Conservation (phyloP, 92 coral and sea anemone genomes). For the Actinostola sp. region DNA sequence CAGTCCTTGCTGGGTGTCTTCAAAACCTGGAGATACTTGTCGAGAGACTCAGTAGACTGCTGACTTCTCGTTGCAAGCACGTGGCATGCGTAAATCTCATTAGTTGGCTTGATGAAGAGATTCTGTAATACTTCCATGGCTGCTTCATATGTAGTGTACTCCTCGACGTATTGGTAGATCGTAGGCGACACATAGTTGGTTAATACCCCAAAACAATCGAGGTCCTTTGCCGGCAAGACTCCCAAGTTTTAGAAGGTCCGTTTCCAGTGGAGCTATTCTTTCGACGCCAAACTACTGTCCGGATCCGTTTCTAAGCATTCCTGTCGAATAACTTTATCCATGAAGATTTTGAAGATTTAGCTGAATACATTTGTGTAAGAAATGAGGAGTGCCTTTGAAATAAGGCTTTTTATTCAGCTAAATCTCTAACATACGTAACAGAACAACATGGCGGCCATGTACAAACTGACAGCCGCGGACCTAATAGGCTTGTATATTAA, state of each 20-base stretch:
- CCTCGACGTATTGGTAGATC: slow-evolving; percentile 56
- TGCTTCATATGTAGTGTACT: slow-evolving; percentile 42
- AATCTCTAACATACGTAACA: too few relatives aligned
- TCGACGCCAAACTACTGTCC: slow-evolving; percentile 38
- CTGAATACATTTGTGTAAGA: neutral
- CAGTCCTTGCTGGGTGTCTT: slow-evolving; percentile 60
- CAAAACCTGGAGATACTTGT: slow-evolving; percentile 52
- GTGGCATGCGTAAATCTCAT: slow-evolving; percentile 58
- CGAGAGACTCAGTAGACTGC: slow-evolving; percentile 31
- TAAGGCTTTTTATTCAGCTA: too few relatives aligned
- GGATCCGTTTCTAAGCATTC: slow-evolving; percentile 53
- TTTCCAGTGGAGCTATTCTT: slow-evolving; percentile 51
- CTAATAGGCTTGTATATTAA: too few relatives aligned
- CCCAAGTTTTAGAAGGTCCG: slow-evolving; percentile 34
- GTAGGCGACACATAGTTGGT: slow-evolving; percentile 53
- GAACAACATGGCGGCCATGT: too few relatives aligned
- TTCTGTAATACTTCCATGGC: slow-evolving; percentile 42
- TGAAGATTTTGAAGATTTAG: neutral
- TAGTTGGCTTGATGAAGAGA: slow-evolving; percentile 45
- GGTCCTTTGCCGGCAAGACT: slow-evolving; percentile 28
- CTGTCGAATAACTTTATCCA: slow-evolving; percentile 50
- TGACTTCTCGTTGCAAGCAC: slow-evolving; percentile 57
- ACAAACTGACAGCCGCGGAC: too few relatives aligned
- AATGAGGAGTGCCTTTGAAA: too few relatives aligned
- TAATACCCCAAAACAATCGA: slow-evolving; percentile 35